Base-by-base conservation (phyloP, 2,113 vertebrate genomes). In the Tyto alba region DNA sequence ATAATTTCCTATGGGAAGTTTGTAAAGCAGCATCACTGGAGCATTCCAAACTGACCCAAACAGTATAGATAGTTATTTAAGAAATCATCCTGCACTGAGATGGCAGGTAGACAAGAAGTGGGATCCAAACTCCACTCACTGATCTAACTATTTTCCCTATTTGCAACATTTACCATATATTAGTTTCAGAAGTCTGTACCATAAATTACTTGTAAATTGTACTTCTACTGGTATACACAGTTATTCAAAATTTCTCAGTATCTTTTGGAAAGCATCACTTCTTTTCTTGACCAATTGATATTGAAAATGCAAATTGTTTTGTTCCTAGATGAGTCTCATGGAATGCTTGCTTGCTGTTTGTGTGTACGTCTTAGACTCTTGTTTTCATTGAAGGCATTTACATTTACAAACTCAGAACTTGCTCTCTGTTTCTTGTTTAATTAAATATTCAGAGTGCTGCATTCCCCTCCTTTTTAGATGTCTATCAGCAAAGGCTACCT, bases 1-100 rank as follows among this genome's bases (percentile, higher is more conserved):
- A 52, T 12, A 0, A 0, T 43, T 62, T 73, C 7, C n/a, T 34
- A 1, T 36, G 13, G 22, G 29, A 85, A 38, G 7, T 80, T 85
- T 71, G 77, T 34, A 32, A 74, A 84, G 27, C 30, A 26, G 43
- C 38, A 13, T 60, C 45, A 26, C 30, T 53, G 57, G 40, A 48
- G 20, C 12, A 21, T 77, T 91, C 73, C 41, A 41, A 9, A 84
- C 26, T 45, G 41, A 43, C 6, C 7, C 17, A 32, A 53, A 32
- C 14, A 40, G 11, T 18, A 36, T 1, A 74, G 41, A 30, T 25
- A 67, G n/a, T 53, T 53, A 53, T 81, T 77, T 78, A 63, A 59
- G 67, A 88, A 73, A 13, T 52, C 18, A 22, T 52, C 45, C 30
- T 86, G 43, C 25, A n/a, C 9, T 45, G 52, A 38, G 30, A 32